Evolutionary conservation across 92 coral and sea anemone genomes (phyloP), one percentile per base, ranked within the genome.

Genomic region (Blastomussa wellsi): DNA sequence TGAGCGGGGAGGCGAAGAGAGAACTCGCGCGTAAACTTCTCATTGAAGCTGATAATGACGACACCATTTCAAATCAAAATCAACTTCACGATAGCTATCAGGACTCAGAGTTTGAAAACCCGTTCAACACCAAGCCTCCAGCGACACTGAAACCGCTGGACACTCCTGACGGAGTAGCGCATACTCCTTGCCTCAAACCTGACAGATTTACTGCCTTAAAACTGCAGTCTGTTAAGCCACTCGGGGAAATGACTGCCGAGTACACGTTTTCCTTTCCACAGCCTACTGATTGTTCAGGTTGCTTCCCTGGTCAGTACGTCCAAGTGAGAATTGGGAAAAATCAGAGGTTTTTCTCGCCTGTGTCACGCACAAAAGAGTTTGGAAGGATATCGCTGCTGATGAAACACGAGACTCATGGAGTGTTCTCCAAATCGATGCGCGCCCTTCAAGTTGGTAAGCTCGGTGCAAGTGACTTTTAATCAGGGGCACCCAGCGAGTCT

Each of bases 301-400:
- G 93, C 77, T 78, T 82, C 13, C 86, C 93, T 28, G 93, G 93
- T 20, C 93, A 90, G 88, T 90, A 87, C 73, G 85, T 90, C 70
- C 85, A 81, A 79, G 83, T 90, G 74, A 83, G 88, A 44, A 77
- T 87, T 22, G 74, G 82, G 32, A 77, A 77, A 38, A 33, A 77
- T 36, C 87, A 90, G 90, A 79, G 93, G 78, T 86, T 77, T 75
- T 72, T 90, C 72, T 90, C 93, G 22, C 93, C 93, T 20, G 90
- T 90, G 74, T 90, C 93, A 60, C 90, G 90, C 28, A 68, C 88
- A 39, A 53, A 65, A 53, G 90, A 90, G 29, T 80, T 77, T 65
- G 93, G 93, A 7, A 86, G 69, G 65, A 78, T 90, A 20, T 74
- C 84, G 20, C 73, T 90, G 72, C 38, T 86, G 88, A 64, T 90